Base-by-base conservation (phyloP, 2,113 vertebrate species). In the Cephalopterus ornatus region DNA sequence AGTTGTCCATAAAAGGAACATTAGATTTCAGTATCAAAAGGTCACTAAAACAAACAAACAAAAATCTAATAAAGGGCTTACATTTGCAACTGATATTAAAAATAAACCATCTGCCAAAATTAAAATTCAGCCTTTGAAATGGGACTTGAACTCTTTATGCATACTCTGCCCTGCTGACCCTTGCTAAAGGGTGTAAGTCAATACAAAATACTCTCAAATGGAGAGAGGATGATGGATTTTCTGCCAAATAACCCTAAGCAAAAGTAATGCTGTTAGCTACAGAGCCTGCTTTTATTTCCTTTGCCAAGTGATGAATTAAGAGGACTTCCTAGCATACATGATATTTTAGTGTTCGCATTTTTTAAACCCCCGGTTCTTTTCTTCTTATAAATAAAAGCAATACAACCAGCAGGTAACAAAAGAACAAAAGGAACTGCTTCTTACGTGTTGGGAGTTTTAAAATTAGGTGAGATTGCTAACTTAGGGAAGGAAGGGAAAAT, bases 241-340 rank as follows among this genome's bases (percentile, higher is more conserved):
- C 96, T 94, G 92, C 88, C 95, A 94, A 95, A 95, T 78, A 92
- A 95, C 92, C 88, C 75, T 67, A 78, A 93, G 89, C 68, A 95
- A 88, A 94, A 91, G 72, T 72, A 94, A 92, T 0, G 1, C 76
- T 84, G 72, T 84, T 88, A 93, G 68, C 76, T 46, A 80, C 16
- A 44, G 65, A 92, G 52, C 39, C 70, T 76, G 75, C 75, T 92
- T 93, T 86, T 94, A 90, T 90, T 80, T 95, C 85, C 63, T 92
- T 82, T 89, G 79, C 91, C 88, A 96, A 93, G 66, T 65, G 80
- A 92, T 84, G 58, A 89, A 93, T 94, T 89, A 89, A 72, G 70
- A 84, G 47, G 77, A 75, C 58, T 39, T 85, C 65, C 61, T 79
- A 93, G 73, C 37, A 76, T n/a, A 56, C 72, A 73, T 50, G 59